Evolutionary conservation across 2,888 invertebrate species (phyloP).

Genomic region (Hypsopygia costalis): DNA sequence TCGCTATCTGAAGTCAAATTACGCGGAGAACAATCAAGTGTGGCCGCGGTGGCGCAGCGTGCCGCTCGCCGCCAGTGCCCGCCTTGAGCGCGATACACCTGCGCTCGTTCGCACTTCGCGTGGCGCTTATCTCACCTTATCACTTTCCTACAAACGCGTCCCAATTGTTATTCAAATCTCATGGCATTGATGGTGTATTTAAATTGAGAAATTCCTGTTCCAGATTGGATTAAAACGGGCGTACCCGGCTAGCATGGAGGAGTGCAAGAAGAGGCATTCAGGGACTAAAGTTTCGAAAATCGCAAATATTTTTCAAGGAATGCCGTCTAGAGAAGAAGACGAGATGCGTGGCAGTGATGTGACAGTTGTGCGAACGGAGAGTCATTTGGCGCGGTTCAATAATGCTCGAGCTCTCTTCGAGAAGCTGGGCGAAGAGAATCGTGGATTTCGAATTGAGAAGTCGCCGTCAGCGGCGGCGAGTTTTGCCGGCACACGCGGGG

Average conservation of each 20-base stretch:
- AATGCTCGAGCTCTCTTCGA: conserved; percentile 95
- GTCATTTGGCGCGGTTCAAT: conserved; percentile 94
- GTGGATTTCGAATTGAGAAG: conserved; percentile 80
- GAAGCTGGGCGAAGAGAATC: conserved; percentile 89
- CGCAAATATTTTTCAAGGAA: conserved; percentile 93
- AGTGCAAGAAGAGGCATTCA: conserved; percentile 82
- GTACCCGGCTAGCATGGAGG: conserved; percentile 82
- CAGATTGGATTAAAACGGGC: conserved; percentile 77
- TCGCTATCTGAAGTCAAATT: conserved; percentile 75
- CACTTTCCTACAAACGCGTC: conserved; percentile 45
- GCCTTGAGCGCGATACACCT: conserved; percentile 54
- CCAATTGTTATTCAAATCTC: conserved; percentile 37
- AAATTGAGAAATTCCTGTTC: conserved; percentile 48
- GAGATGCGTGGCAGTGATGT: conserved; percentile 80
- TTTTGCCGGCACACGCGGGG: conserved; percentile 78
- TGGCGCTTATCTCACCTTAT: conserved; percentile 56
- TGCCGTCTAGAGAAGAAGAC: conserved; percentile 80
- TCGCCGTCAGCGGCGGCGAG: conserved; percentile 78
- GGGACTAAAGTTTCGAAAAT: conserved; percentile 95
- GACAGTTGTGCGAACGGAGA: conserved; percentile 91
- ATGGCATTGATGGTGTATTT: conserved; percentile 35
- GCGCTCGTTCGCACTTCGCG: conserved; percentile 44
- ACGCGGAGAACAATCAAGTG: conserved; percentile 61
- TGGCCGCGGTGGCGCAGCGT: conserved; percentile 37
- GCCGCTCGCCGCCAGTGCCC: conserved; percentile 47